phyloP scores from a whole-genome alignment of 2,888 invertebrate genomes.

The Linyphia triangularis region DNA sequence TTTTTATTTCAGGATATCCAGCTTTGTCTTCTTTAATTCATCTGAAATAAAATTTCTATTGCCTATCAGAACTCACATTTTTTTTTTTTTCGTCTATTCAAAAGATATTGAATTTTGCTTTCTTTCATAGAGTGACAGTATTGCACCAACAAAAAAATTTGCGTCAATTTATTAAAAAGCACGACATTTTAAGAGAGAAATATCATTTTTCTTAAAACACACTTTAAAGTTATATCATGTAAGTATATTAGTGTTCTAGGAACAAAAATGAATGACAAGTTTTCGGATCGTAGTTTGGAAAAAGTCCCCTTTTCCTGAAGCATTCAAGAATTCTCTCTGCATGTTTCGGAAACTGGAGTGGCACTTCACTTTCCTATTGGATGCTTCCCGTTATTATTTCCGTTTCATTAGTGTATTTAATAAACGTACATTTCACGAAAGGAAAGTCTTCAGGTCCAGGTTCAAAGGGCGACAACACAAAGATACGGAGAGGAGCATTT shows the following conservation, averaged over 20 bases:
- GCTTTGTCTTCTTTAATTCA: too few relatives aligned
- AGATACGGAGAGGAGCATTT: constrained; percentile 34
- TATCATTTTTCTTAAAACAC: not conserved
- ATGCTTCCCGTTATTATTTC: constrained; percentile 66
- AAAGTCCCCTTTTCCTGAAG: not conserved
- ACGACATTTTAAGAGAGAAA: too few relatives aligned
- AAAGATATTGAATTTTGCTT: too few relatives aligned
- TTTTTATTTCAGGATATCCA: too few relatives aligned
- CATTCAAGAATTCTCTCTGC: constrained; percentile 44
- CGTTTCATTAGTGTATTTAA: constrained; percentile 70
- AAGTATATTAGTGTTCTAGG: not conserved
- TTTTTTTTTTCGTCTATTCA: too few relatives aligned
- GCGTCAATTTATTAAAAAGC: too few relatives aligned
- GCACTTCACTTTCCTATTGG: constrained; percentile 74
- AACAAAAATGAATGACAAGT: not conserved
- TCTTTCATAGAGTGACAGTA: too few relatives aligned
- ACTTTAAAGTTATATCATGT: not conserved
- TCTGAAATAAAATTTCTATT: too few relatives aligned
- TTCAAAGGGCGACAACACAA: constrained; percentile 67
- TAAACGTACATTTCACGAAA: constrained; percentile 37
- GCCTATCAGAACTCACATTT: too few relatives aligned
- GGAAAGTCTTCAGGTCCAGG: constrained; percentile 56
- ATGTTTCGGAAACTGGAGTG: constrained; percentile 54
- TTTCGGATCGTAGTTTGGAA: not conserved
- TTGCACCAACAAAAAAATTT: too few relatives aligned